A percentile compares a stretch with the other conserved stretches of the same genome.
Conservation (phyloP, 2,888 invertebrate genomes). For the Tetragnatha montana region DNA sequence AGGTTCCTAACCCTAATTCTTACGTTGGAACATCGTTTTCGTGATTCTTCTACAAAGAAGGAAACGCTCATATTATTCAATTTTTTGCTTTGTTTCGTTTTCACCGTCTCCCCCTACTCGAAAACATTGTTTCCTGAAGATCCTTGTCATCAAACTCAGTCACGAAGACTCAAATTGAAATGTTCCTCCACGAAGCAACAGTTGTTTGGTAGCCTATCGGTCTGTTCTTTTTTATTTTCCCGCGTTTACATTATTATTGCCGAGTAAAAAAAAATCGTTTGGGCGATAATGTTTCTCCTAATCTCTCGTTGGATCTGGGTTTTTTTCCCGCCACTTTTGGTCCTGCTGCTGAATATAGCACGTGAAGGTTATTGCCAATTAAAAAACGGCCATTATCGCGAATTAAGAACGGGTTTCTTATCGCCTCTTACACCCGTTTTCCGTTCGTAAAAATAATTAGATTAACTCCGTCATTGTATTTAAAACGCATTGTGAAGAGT, state of each 20-base stretch:
- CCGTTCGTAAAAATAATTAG: conserved; percentile 30
- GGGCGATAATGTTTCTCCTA: conserved; percentile 18
- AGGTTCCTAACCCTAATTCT: conserved; percentile 54
- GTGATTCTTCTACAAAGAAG: conserved; percentile 59
- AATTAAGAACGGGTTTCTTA: conserved; percentile 35
- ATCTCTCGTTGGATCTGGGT: conserved; percentile 22
- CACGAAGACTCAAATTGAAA: conserved; percentile 57
- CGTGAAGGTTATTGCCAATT: conserved; percentile 32
- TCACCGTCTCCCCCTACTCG: not conserved
- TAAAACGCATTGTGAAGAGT: conserved; percentile 19
- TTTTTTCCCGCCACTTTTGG: not conserved
- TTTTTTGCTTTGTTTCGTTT: not conserved
- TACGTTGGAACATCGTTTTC: conserved; percentile 52
- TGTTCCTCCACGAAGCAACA: conserved; percentile 3
- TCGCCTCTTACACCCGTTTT: conserved; percentile 13
- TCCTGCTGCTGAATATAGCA: not conserved
- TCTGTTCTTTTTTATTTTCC: conserved; percentile 23
- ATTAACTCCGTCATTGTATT: conserved; percentile 46
- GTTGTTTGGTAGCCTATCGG: conserved; percentile 12
- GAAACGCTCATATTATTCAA: conserved; percentile 44
- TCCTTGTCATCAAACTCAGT: conserved; percentile 60
- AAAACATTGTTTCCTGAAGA: conserved; percentile 57
- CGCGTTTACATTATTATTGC: conserved; percentile 21
- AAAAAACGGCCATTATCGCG: conserved; percentile 26
- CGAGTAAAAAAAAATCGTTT: conserved; percentile 21